phyloP scores from a whole-genome alignment of 2,113 vertebrate genomes.

The Pseudois nayaur region DNA sequence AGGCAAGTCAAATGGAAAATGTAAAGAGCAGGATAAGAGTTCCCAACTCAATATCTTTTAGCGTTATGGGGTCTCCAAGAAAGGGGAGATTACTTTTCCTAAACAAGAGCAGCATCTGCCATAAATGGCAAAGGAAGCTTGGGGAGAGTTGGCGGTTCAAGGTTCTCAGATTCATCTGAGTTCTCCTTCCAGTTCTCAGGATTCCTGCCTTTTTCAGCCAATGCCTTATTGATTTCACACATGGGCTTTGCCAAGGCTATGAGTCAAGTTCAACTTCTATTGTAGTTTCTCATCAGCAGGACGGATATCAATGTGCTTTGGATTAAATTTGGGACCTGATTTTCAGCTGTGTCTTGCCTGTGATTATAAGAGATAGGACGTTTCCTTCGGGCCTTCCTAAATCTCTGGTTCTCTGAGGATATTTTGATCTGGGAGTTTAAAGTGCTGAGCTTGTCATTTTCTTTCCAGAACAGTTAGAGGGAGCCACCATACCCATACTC shows the following conservation, averaged over 20 bases:
- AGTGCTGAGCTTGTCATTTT: background rate
- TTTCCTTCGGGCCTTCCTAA: background rate
- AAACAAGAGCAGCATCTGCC: background rate
- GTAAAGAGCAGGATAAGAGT: background rate
- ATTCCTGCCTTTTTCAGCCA: background rate
- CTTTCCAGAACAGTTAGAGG: background rate
- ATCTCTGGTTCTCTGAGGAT: background rate
- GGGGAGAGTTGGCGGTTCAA: too few species aligned
- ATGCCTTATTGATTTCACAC: background rate
- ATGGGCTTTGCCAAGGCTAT: background rate
- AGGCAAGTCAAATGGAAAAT: background rate
- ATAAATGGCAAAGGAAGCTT: background rate
- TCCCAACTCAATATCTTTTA: background rate
- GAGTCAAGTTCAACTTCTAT: background rate
- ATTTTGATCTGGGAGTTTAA: background rate
- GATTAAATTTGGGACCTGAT: background rate
- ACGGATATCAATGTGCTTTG: background rate
- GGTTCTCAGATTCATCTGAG: background rate
- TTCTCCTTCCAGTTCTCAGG: background rate
- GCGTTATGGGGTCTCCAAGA: background rate
- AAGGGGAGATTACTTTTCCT: background rate
- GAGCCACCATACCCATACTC: background rate
- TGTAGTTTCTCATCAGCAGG: background rate
- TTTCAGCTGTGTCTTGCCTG: background rate
- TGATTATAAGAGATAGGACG: rapidly evolving